Evolutionary conservation across 1,140 invertebrate genomes (phyloP).

Genomic region (Drosophila lowei): DNA sequence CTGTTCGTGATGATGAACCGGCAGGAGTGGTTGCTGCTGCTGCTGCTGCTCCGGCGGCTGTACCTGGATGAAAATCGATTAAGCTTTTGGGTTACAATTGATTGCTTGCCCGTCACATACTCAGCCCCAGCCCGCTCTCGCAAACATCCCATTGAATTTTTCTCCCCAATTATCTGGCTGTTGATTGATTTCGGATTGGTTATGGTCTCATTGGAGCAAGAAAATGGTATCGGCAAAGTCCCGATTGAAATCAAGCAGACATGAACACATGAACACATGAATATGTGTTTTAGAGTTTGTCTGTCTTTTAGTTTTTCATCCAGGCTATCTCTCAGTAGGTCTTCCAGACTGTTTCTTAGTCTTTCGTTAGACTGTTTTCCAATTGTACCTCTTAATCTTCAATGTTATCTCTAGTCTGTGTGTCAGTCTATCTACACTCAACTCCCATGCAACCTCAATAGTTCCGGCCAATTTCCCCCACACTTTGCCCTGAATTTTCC

Average conservation of each 20-base stretch:
- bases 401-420: too few species aligned
- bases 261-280: too few species aligned
- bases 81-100: constrained; percentile 56
- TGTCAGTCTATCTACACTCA: constrained; percentile 8
- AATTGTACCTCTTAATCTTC: too few species aligned
- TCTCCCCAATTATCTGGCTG: constrained; percentile 8
- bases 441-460: neutral
- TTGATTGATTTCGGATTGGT: constrained; percentile 39
- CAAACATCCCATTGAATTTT: neutral
- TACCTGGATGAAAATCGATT: constrained; percentile 62
- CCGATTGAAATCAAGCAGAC: too few species aligned
- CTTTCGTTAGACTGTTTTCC: too few species aligned
- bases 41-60: neutral
- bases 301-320: too few species aligned
- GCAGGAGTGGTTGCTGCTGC: constrained; percentile 17
- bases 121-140: too few species aligned
- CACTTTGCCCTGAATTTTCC: constrained; percentile 9
- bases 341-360: too few species aligned
- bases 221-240: neutral
- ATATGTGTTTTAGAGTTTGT: too few species aligned
- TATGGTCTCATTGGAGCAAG: neutral
- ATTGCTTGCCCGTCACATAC: constrained; percentile 41
- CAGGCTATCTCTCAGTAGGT: too few species aligned
- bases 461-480: constrained; percentile 6
- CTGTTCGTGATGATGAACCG: constrained; percentile 8